Evolutionary conservation across 1,140 invertebrate species (phyloP).

Genomic region (Microvelia longipes): DNA sequence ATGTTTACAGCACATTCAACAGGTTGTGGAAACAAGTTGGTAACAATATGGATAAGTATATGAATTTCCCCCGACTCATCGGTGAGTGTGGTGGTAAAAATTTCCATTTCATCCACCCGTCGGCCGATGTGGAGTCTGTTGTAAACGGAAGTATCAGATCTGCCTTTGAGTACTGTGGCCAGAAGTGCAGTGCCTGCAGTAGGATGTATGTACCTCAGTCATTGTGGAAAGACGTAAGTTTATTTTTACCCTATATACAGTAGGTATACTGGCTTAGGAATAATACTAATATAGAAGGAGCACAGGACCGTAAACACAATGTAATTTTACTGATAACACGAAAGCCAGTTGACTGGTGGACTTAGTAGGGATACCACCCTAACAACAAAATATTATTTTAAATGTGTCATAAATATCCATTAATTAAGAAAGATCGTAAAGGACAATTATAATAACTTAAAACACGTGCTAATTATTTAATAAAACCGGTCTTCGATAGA

Average conservation of each 20-base stretch:
- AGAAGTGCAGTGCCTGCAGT: constrained; percentile 98
- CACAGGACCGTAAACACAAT: no score
- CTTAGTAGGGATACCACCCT: no score
- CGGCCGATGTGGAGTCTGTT: constrained; percentile 72
- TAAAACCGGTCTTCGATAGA: background rate
- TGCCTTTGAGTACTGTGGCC: constrained; percentile 91
- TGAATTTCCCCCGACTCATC: constrained; percentile 83
- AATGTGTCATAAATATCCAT: no score
- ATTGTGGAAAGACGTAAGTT: constrained; percentile 58
- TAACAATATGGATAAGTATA: constrained; percentile 70
- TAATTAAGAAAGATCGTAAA: no score
- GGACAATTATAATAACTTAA: no score
- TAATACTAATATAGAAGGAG: no score
- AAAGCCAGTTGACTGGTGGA: no score
- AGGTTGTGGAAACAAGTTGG: constrained; percentile 86
- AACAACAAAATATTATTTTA: no score
- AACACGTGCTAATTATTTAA: background rate
- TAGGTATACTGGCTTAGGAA: no score
- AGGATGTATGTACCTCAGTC: constrained; percentile 88
- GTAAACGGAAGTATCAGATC: constrained; percentile 72
- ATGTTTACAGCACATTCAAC: constrained; percentile 65
- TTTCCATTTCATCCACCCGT: constrained; percentile 90
- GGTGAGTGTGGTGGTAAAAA: constrained; percentile 98
- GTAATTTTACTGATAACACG: no score
- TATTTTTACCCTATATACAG: background rate